These are phyloP conservation scores for Drosophila tani DNA, from an alignment of 1,140 invertebrate species.

Conservation along the genomic window DNA sequence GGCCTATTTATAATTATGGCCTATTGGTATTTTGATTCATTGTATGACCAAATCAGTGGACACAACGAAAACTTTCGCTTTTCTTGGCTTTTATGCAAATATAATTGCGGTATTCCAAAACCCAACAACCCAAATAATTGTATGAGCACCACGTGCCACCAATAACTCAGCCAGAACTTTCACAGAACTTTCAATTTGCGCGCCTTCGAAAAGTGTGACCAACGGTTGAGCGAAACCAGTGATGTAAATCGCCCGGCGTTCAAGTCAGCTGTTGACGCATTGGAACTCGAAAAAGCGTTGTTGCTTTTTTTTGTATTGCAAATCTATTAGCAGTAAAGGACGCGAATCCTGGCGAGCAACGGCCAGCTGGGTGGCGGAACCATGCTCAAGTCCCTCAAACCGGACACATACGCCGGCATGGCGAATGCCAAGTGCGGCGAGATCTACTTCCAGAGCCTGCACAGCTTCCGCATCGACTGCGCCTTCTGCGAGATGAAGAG, in stretches of 20 bases:
- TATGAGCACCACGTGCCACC: too few species aligned
- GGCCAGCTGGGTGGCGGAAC: constrained; percentile 38
- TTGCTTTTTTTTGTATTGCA: constrained; percentile 25
- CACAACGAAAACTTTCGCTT: too few species aligned
- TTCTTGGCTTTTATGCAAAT: too few species aligned
- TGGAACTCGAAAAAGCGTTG: constrained; percentile 50
- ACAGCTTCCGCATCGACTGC: constrained; percentile 73
- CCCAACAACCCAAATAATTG: too few species aligned
- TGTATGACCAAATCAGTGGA: too few species aligned
- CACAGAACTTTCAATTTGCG: background rate
- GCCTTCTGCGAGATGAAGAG: constrained; percentile 74
- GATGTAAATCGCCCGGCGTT: constrained; percentile 8
- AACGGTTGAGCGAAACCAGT: constrained; percentile 15
- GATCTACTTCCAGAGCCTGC: constrained; percentile 72
- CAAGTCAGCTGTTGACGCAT: constrained; percentile 47
- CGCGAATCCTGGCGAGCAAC: constrained; percentile 26
- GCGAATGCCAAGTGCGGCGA: constrained; percentile 79
- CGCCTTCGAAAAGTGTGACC: background rate
- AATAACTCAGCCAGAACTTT: too few species aligned
- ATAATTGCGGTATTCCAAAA: too few species aligned
- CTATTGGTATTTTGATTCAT: too few species aligned
- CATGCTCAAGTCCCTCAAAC: constrained; percentile 68
- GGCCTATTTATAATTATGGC: too few species aligned
- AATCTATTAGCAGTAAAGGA: constrained; percentile 25
- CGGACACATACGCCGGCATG: constrained; percentile 66